Base-by-base conservation (phyloP, 2,113 vertebrate species). In the Catharus minimus region DNA sequence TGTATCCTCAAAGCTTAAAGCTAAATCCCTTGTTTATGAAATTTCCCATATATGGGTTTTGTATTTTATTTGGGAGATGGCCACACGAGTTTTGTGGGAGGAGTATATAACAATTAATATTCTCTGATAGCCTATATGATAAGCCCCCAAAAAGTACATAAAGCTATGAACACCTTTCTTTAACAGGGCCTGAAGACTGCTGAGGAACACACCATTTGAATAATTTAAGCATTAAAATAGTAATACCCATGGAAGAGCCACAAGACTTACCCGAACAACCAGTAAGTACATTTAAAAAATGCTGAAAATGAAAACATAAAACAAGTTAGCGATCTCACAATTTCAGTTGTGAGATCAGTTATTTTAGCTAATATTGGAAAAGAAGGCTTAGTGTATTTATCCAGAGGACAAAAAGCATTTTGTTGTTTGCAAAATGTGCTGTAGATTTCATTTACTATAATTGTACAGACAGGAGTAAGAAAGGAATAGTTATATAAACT, bases 201-300 rank as follows among this genome's bases (percentile, higher is more conserved):
- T 7, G 94, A 95, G 91, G 85, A 95, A 82, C 83, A 86, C 66
- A 77, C 67, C 2, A 32, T 92, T 94, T 79, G 68, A 88, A 78
- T 82, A 64, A 43, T 56, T 64, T 58, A 82, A 82, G 81, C 81
- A 53, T 94, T 89, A 72, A 73, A 90, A 93, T 15, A 95, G 16
- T 88, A 68, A 81, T 88, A 97, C 96, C 93, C 94, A 98, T 98
- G 98, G 97, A 98, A 97, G 97, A 98, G 89, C 94, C 97, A 60
- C 97, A 97, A 91, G 97, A 98, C 83, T 94, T 98, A 82, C 82
- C 97, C 16, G 97, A 98, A 89, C 98, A 98, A 82, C 97, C 98
- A 67, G 98, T 98, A 95, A 98, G 98, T 98, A 94, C 67, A 74
- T 84, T 73, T 91, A 2, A 87, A 88, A 75, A 89, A 68, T 67